Evolutionary conservation across 2,113 vertebrate genomes (phyloP).

Genomic region (Scophthalmus maximus): DNA sequence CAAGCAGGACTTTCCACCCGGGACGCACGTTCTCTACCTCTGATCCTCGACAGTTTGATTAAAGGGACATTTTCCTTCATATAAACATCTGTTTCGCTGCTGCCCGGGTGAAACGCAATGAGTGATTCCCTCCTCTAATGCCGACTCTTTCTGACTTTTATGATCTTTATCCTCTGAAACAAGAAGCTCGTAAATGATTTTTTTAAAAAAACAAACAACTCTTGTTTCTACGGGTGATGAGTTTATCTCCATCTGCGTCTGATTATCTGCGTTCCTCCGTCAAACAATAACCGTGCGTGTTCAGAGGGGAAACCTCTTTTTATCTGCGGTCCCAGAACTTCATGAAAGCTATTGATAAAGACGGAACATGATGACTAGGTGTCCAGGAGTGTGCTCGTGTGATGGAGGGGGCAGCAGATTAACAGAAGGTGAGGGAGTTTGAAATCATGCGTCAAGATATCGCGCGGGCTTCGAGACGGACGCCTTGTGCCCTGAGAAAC

Average conservation of each 20-base stretch:
- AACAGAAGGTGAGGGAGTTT: neutral
- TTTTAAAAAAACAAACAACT: too few species aligned
- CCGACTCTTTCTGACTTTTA: neutral
- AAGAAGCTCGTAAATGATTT: neutral
- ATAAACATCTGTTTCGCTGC: neutral
- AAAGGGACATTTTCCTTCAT: neutral
- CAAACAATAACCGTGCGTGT: constrained; percentile 30
- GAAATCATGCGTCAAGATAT: neutral
- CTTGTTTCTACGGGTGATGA: neutral
- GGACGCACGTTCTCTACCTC: neutral
- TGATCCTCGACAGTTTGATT: neutral
- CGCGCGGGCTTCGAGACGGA: neutral
- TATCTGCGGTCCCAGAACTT: constrained; percentile 36
- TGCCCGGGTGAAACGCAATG: neutral
- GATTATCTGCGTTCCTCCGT: constrained; percentile 5
- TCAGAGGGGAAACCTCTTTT: constrained; percentile 23
- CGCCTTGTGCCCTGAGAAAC: neutral
- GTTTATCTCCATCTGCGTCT: constrained; percentile 23
- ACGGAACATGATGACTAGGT: constrained; percentile 28
- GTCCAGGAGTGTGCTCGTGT: constrained; percentile 22
- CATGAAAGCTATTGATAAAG: constrained; percentile 35
- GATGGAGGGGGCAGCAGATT: constrained; percentile 21
- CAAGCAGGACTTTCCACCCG: too few species aligned
- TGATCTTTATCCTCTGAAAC: neutral
- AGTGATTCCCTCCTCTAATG: neutral